Evolutionary conservation across 2,113 vertebrate species (phyloP).

Genomic region (Salvelinus sp.): DNA sequence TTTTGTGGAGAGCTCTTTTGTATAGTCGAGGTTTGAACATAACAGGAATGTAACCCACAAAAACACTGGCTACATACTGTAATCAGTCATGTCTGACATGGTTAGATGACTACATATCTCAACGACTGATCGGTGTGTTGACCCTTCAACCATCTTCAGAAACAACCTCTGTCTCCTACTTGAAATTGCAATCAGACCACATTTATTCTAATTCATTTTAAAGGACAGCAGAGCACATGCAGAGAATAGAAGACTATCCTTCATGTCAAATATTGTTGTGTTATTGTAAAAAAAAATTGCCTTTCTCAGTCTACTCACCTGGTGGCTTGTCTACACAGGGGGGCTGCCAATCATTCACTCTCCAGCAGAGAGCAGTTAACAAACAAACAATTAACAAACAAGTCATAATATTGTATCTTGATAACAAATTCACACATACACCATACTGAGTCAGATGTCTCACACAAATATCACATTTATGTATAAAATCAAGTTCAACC

Average conservation of each 20-base stretch:
- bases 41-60: not conserved
- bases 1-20: not conserved
- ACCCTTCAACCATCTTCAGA: not conserved
- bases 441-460: slow-evolving; percentile 23
- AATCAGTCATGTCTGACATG: not conserved
- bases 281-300: not conserved
- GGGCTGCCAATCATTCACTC: slow-evolving; percentile 1
- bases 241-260: slow-evolving; percentile 1
- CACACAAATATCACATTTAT: slow-evolving; percentile 51
- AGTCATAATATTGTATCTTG: not conserved
- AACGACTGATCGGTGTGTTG: not conserved
- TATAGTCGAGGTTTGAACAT: slow-evolving; percentile 16
- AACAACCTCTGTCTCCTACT: not conserved
- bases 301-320: not conserved
- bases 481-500: slow-evolving; percentile 40
- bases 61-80: not conserved
- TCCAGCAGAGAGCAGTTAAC: slow-evolving; percentile 8
- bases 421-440: not conserved
- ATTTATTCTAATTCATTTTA: slow-evolving; percentile 34
- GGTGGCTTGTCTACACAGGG: not conserved
- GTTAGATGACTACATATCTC: slow-evolving; percentile 27
- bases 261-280: slow-evolving; percentile 9
- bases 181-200: slow-evolving; percentile 30
- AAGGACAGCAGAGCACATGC: slow-evolving; percentile 17
- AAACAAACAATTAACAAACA: slow-evolving; percentile 35